A percentile compares a stretch with the other conserved stretches of the same genome.
These are phyloP conservation scores for Sparidentex hasta DNA, from an alignment of 2,797 vertebrate genomes.

Conservation along the genomic window DNA sequence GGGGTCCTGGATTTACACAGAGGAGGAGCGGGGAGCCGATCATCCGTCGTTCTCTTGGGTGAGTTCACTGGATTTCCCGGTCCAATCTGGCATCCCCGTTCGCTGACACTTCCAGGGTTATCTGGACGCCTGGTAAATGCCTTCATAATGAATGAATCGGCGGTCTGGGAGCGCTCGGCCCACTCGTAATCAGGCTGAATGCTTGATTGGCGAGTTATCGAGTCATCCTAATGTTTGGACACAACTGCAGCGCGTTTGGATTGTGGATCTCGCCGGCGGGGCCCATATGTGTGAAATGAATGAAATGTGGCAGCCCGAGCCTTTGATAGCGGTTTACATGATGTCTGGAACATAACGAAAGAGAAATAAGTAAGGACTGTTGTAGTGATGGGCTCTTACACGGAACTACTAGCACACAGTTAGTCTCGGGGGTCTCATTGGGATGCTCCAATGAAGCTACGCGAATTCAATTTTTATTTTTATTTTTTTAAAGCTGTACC, in stretches of 20 bases:
- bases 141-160: conserved; percentile 36
- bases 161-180: background rate
- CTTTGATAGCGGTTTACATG: conserved; percentile 24
- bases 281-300: conserved; percentile 64
- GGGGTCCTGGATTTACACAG: conserved; percentile 85
- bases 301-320: conserved; percentile 60
- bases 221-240: conserved; percentile 10
- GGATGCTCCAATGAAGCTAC: background rate
- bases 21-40: conserved; percentile 77
- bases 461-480: too few relatives aligned
- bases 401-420: background rate
- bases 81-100: conserved; percentile 41
- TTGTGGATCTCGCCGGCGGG: conserved; percentile 26
- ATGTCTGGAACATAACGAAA: conserved; percentile 1
- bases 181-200: background rate
- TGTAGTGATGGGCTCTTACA: background rate
- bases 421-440: background rate
- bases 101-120: conserved; percentile 39
- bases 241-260: conserved; percentile 29
- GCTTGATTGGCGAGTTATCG: conserved; percentile 4
- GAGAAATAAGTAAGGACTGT: background rate
- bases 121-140: conserved; percentile 23
- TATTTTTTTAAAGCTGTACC: conserved; percentile 22
- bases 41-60: conserved; percentile 82
- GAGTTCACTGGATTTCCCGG: conserved; percentile 71